A percentile compares a stretch with the other conserved stretches of the same genome.
Conservation (phyloP, 1,140 invertebrate genomes). For the Penaeus indicus region DNA sequence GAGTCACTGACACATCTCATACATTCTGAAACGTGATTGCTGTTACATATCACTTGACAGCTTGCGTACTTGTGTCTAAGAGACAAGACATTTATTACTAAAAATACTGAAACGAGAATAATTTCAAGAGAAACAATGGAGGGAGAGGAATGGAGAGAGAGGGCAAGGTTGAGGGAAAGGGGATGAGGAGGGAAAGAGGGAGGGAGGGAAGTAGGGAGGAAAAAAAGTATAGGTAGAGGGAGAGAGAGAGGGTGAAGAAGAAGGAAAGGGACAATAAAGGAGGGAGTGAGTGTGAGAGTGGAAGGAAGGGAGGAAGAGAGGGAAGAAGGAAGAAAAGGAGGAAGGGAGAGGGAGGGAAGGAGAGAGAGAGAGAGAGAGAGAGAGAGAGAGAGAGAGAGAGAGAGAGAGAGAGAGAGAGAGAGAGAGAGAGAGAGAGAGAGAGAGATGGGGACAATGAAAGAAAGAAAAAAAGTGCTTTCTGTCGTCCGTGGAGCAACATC, state of each 20-base stretch:
- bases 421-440: background rate
- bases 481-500: no score
- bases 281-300: conserved; percentile 7
- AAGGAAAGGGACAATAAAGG: conserved; percentile 1
- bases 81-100: background rate
- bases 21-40: no score
- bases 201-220: background rate
- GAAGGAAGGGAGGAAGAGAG: background rate
- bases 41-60: no score
- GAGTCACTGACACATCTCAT: no score
- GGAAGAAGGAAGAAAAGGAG: background rate
- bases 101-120: background rate
- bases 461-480: background rate
- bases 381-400: background rate
- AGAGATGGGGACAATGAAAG: background rate
- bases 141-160: background rate
- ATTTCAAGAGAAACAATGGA: background rate
- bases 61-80: background rate
- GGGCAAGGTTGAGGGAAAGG: background rate
- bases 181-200: background rate
- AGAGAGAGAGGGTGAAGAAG: background rate
- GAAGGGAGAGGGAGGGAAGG: no score
- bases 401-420: background rate
- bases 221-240: background rate
- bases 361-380: no score